phyloP scores from a whole-genome alignment of 2,113 vertebrate species.

The Cyanoliseus patagonus region DNA sequence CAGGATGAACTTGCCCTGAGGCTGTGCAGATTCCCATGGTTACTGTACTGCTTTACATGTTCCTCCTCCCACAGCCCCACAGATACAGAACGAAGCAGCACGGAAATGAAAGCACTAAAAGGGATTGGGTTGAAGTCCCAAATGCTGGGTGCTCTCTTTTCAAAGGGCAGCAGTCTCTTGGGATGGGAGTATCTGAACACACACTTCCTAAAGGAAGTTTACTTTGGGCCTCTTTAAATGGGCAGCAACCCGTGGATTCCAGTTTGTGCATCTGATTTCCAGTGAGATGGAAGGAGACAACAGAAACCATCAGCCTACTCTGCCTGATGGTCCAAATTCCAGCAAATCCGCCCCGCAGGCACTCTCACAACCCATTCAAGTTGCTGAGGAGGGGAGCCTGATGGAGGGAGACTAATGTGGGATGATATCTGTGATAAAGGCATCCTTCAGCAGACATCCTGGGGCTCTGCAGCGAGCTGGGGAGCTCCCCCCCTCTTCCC shows the following conservation, averaged over 20 bases:
- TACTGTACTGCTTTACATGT: not conserved
- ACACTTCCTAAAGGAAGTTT: conserved; percentile 46
- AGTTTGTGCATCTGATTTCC: not conserved
- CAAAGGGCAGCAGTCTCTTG: not conserved
- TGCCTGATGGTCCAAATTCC: not conserved
- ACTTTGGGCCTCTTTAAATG: conserved; percentile 22
- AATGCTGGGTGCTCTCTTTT: not conserved
- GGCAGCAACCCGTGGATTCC: not conserved
- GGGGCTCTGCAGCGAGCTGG: not conserved
- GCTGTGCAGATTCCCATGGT: not conserved
- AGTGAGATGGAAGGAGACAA: not conserved
- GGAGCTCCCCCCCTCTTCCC: not conserved
- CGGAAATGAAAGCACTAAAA: not conserved
- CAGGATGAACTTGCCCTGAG: not conserved
- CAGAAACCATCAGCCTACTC: not conserved
- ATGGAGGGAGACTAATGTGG: not conserved
- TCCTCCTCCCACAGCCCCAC: not conserved
- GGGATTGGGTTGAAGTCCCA: not conserved
- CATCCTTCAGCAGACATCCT: not conserved
- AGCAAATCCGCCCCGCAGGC: not conserved
- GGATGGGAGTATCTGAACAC: not conserved
- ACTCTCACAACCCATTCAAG: not conserved
- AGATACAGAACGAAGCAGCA: not conserved
- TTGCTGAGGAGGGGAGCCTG: not conserved
- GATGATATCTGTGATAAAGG: not conserved